Evolutionary conservation across 2,113 vertebrate species (phyloP), one percentile per base, ranked within the genome.

Genomic region (Amphiprion percula): DNA sequence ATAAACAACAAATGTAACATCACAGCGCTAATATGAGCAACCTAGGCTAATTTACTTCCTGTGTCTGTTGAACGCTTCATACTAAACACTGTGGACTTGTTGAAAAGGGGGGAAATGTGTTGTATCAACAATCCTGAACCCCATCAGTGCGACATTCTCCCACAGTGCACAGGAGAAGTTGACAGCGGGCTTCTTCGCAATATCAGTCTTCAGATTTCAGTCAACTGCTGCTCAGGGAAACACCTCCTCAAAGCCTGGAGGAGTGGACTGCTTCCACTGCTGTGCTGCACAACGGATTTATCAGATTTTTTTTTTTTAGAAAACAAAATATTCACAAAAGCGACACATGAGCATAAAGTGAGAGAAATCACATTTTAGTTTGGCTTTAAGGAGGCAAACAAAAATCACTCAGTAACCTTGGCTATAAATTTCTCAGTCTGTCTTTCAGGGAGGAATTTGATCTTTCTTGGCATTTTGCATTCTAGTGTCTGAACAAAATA

Each of bases 401-500:
- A 66, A 47, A 66, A 47, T 67, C 60, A 33, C n/a, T 52, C 49
- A 52, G 15, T 60, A 26, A 61, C 55, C 58, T 24, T 37, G 30
- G 60, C 46, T 64, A 5, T 23, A 28, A 39, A n/a, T 24, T 39
- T 21, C 39, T 56, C 21, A 12, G 52, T 58, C 11, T 28, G 33
- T 37, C 68, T 72, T 2, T 47, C 39, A 67, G 26, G 39, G 46
- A 64, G 50, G 10, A 1, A 56, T 64, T 69, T 77, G 55, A 41
- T 24, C 23, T 10, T 74, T 26, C 60, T 53, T 69, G 37, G 16
- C 24, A 54, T 72, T 70, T 79, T 16, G 68, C 5, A 71, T 75
- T 50, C 54, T 33, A 68, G 14, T 33, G 5, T 62, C 44, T 26
- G 39, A 60, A 71, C 47, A 59, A 80, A 76, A 74, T 12, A 50